Base-by-base conservation (phyloP, 2,888 invertebrate species). In the Branchipolynoe longqiensis region DNA sequence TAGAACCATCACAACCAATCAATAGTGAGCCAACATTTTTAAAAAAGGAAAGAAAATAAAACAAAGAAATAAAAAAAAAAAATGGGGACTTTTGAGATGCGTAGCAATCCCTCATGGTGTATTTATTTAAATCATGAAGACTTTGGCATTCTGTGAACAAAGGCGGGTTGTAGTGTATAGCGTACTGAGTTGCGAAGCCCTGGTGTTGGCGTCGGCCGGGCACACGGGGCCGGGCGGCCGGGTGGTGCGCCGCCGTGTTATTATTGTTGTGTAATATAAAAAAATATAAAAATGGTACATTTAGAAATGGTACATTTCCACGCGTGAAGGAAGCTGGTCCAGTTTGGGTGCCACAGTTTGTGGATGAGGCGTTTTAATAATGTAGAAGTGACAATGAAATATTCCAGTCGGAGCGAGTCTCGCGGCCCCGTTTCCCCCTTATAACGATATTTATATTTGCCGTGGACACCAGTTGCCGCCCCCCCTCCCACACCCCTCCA, bases 281-380 rank as follows among this genome's bases (percentile, higher is more conserved):
- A n/a, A n/a, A n/a, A n/a, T n/a, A n/a, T n/a, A n/a, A n/a, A n/a
- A n/a, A n/a, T n/a, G n/a, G n/a, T n/a, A n/a, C n/a, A n/a, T n/a
- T n/a, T n/a, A n/a, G n/a, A n/a, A n/a, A 78, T 78, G 48, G 28
- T 48, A 78, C 78, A 78, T 78, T 78, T 78, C 78, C 78, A 78
- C 28, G 48, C 48, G 48, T n/a, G 48, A 73, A 41, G 31, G 18
- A 64, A 64, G 38, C 38, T n/a, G n/a, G n/a, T n/a, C n/a, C n/a
- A n/a, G n/a, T n/a, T n/a, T n/a, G n/a, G n/a, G n/a, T n/a, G n/a
- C n/a, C n/a, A n/a, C n/a, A n/a, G n/a, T n/a, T 73, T 78, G 78
- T 28, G 48, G 38, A 36, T 69, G 69, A 36, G 69, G 69, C 69
- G 69, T 69, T 69, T 69, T 33, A 69, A 36, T 62, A 62, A 31